phyloP scores from a whole-genome alignment of 2,797 vertebrate species.

The Carapus acus region DNA sequence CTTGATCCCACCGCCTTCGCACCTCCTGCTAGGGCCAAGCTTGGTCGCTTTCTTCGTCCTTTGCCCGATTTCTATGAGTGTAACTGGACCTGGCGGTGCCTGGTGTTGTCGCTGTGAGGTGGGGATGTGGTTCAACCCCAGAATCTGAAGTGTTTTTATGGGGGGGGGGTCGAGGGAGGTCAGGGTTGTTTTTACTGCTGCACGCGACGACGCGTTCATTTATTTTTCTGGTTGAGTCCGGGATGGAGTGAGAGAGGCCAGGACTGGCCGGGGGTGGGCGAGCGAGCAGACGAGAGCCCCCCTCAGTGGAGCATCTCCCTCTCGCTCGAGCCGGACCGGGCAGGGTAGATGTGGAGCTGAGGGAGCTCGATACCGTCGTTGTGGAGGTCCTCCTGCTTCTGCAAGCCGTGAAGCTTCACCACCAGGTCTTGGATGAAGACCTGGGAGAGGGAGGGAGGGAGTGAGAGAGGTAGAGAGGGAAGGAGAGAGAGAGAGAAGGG shows the following conservation, averaged over 20 bases:
- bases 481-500: neutral
- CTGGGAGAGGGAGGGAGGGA: slow-evolving; percentile 35
- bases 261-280: slow-evolving; percentile 14
- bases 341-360: slow-evolving; percentile 57
- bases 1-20: no score
- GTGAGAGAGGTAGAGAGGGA: neutral
- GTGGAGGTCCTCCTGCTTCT: slow-evolving; percentile 70
- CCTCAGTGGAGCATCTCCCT: slow-evolving; percentile 44
- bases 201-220: neutral
- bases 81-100: no score
- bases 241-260: slow-evolving; percentile 5
- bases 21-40: no score
- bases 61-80: no score
- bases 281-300: no score
- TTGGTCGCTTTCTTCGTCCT: no score
- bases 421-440: slow-evolving; percentile 59
- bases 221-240: neutral
- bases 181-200: neutral
- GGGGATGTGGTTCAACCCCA: no score
- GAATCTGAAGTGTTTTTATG: neutral
- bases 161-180: no score
- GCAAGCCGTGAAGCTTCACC: slow-evolving; percentile 61
- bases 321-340: slow-evolving; percentile 39
- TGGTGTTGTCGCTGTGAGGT: neutral
- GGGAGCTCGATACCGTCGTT: slow-evolving; percentile 62